phyloP scores from a whole-genome alignment of 1,140 invertebrate genomes.

The Pseudachorutes palmiensis region DNA sequence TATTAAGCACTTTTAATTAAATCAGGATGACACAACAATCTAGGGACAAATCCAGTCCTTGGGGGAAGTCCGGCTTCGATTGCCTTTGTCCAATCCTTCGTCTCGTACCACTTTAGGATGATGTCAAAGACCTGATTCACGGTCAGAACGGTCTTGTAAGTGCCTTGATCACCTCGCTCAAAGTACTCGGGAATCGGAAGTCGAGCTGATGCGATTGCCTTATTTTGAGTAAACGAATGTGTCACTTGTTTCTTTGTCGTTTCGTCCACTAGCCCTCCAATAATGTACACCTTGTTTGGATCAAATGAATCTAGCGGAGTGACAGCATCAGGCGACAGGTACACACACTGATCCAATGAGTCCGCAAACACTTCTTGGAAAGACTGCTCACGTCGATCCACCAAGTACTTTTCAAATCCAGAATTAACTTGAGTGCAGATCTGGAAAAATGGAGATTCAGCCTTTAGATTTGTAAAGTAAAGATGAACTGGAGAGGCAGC shows the following conservation, averaged over 20 bases:
- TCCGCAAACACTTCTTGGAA: constrained; percentile 38
- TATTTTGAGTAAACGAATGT: constrained; percentile 13
- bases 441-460: constrained; percentile 17
- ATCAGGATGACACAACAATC: no score
- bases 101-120: constrained; percentile 25
- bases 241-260: constrained; percentile 40
- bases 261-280: constrained; percentile 45
- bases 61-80: constrained; percentile 26
- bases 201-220: constrained; percentile 10
- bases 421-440: constrained; percentile 26
- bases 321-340: constrained; percentile 42
- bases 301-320: constrained; percentile 39
- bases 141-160: constrained; percentile 27
- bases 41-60: constrained; percentile 25
- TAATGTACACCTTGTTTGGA: constrained; percentile 42
- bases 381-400: constrained; percentile 18
- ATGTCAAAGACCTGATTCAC: constrained; percentile 32
- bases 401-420: constrained; percentile 28
- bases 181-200: constrained; percentile 29
- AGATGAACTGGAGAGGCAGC: constrained; percentile 19
- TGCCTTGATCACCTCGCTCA: constrained; percentile 14
- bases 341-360: constrained; percentile 38
- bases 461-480: constrained; percentile 20
- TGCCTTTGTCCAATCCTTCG: constrained; percentile 21
- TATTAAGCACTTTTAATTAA: no score